phyloP scores from a whole-genome alignment of 2,888 invertebrate species.

The Amiota mariae region DNA sequence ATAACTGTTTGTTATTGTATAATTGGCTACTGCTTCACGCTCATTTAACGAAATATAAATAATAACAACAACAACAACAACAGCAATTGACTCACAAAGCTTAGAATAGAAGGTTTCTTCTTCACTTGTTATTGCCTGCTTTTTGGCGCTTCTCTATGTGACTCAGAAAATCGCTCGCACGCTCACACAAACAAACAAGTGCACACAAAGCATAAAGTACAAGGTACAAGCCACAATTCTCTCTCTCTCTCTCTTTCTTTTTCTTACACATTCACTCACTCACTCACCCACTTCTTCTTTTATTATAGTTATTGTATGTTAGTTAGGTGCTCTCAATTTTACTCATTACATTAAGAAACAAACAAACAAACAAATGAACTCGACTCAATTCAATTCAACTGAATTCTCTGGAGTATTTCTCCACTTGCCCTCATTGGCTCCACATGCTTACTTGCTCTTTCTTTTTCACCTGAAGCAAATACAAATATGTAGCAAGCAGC shows the following conservation, averaged over 20 bases:
- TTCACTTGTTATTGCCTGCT: no score
- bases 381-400: constrained; percentile 16
- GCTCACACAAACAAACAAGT: constrained; percentile 9
- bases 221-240: background rate
- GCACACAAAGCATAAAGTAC: background rate
- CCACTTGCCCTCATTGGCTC: constrained; percentile 13
- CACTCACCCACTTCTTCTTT: background rate
- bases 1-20: constrained; percentile 1
- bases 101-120: no score
- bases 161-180: constrained; percentile 8
- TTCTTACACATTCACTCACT: background rate
- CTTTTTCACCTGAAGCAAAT: background rate
- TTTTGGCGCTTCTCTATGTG: background rate
- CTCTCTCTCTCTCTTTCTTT: background rate
- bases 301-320: no score
- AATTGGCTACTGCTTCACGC: constrained; percentile 26
- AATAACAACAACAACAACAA: background rate
- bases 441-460: background rate
- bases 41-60: constrained; percentile 8
- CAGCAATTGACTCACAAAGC: background rate
- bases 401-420: constrained; percentile 6
- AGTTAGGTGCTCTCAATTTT: background rate
- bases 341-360: background rate
- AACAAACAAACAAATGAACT: background rate
- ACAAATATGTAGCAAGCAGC: background rate